Base-by-base conservation (phyloP, 2,113 vertebrate genomes). In the Festucalex cinctus region DNA sequence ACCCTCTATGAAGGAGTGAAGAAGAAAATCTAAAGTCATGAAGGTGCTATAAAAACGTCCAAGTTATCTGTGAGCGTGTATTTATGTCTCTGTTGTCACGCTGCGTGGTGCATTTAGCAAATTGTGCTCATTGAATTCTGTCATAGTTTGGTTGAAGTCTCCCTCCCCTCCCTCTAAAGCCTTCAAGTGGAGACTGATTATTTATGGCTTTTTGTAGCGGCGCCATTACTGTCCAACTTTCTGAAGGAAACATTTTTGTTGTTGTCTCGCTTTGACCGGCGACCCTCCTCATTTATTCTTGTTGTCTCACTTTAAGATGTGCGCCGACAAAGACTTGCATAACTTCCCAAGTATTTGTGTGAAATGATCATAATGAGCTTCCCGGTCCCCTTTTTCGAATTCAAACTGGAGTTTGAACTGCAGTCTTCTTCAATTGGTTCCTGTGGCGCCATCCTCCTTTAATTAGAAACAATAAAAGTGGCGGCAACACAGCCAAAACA, bases 81-180 rank as follows among this genome's bases (percentile, higher is more conserved):
- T 62, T 74, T 72, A 62, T 78, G 73, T 66, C 59, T 61, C 59
- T 74, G 62, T 77, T 68, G 56, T 65, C 41, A 35, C 64, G 43
- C 6, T 26, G 19, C 41, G 43, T 59, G 53, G 70, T 73, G 48
- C 54, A 53, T 59, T 75, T 73, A 69, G 69, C 60, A 81, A 71
- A 79, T 71, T 48, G 63, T 43, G 53, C 53, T 64, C 57, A 13
- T 26, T 65, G 36, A 70, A 68, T 49, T 75, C 62, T 70, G 64
- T 70, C 64, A 74, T 19, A 1, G 41, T 49, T n/a, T 59, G 53
- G 43, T 35, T 14, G 39, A 39, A 49, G 19, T 58, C 41, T 64
- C 60, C 46, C 32, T 66, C n/a, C 63, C 46, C 22, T 71, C 35
- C 43, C 61, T 80, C 49, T 63, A 26, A 69, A 73, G 28, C 44